Evolutionary conservation across 2,888 invertebrate species (phyloP).

Genomic region (Selenia dentaria): DNA sequence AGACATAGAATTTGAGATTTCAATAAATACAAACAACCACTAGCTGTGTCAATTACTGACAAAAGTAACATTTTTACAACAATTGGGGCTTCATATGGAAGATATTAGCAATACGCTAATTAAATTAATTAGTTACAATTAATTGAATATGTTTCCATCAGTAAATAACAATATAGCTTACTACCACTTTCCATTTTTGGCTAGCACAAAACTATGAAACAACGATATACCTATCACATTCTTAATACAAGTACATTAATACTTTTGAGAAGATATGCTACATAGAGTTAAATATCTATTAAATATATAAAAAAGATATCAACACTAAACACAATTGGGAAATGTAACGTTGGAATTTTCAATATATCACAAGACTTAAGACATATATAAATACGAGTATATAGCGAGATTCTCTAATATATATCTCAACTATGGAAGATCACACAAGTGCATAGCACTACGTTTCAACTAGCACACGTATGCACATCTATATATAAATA

Average conservation of each 20-base stretch:
- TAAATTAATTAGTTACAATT: neutral
- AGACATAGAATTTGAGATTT: constrained; percentile 7
- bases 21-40: neutral
- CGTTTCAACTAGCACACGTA: constrained; percentile 10
- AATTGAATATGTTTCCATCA: neutral
- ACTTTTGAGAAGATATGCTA: too few relatives aligned
- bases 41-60: neutral
- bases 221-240: constrained; percentile 23
- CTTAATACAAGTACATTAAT: neutral
- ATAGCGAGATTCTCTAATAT: neutral
- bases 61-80: neutral
- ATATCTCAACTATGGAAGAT: constrained; percentile 18
- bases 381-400: too few relatives aligned
- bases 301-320: too few relatives aligned
- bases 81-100: constrained; percentile 6
- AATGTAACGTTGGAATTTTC: constrained; percentile 12
- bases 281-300: too few relatives aligned
- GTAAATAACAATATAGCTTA: constrained; percentile 15
- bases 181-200: constrained; percentile 11
- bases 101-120: neutral
- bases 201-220: constrained; percentile 17
- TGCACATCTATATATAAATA: neutral
- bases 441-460: constrained; percentile 17
- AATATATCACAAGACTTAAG: neutral
- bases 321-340: constrained; percentile 8